Evolutionary conservation across 2,797 vertebrate genomes (phyloP).

Genomic region (Allochrocebus solatus): DNA sequence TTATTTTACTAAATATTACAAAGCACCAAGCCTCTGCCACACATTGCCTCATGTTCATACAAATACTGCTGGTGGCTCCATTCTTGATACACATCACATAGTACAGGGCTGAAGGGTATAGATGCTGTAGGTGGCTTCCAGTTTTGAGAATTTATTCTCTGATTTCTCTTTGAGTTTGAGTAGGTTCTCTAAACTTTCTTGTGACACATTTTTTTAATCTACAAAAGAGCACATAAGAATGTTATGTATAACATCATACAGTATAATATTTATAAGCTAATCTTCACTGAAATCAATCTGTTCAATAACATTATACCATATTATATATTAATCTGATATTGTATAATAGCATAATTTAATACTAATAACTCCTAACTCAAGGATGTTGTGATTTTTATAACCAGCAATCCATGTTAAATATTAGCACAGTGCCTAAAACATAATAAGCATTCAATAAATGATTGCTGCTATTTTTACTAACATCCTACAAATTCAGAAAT

Average conservation of each 20-base stretch:
- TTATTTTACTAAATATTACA: background rate
- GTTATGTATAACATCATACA: background rate
- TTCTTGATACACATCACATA: background rate
- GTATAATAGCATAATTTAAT: background rate
- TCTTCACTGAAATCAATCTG: background rate
- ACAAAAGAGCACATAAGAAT: background rate
- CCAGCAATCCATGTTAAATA: background rate
- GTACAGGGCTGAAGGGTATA: background rate
- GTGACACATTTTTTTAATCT: background rate
- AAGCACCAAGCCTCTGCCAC: background rate
- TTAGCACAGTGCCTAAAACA: background rate
- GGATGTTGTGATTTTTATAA: background rate
- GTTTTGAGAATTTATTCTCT: background rate
- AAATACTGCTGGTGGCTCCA: background rate
- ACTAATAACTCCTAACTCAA: background rate
- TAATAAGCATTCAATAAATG: background rate
- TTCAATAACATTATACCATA: background rate
- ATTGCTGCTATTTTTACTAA: background rate
- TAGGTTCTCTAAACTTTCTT: background rate
- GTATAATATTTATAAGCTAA: background rate
- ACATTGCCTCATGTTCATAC: fast-evolving
- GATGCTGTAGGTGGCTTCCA: background rate
- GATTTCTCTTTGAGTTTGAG: background rate
- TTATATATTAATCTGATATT: background rate
- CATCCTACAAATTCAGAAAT: background rate